These are phyloP conservation scores for Proterorhinus semilunaris DNA, from an alignment of 2,113 vertebrate species.

Conservation along the genomic window DNA sequence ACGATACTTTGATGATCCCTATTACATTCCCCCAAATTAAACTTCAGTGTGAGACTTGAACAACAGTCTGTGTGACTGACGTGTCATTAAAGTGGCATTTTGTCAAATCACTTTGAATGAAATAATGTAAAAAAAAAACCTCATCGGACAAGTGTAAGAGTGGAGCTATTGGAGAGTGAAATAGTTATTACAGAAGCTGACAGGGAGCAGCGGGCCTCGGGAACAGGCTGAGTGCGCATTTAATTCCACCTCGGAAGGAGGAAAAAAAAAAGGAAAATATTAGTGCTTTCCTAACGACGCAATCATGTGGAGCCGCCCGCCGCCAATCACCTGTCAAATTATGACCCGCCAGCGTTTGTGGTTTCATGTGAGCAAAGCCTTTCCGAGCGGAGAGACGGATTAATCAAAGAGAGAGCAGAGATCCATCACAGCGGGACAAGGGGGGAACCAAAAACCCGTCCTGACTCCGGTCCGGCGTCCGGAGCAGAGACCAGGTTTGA, in stretches of 20 bases:
- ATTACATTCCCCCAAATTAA: not conserved
- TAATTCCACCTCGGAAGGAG: constrained; percentile 34
- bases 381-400: constrained; percentile 73
- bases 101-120: not conserved
- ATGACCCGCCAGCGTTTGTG: constrained; percentile 70
- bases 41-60: not conserved
- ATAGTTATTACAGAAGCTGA: constrained; percentile 35
- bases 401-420: constrained; percentile 76
- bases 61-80: not conserved
- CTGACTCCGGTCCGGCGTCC: not conserved
- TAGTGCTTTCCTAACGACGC: constrained; percentile 53
- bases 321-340: constrained; percentile 77
- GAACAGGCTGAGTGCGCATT: constrained; percentile 42
- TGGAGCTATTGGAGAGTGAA: constrained; percentile 2
- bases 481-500: not conserved
- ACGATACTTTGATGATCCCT: not conserved
- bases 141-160: not conserved
- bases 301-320: constrained; percentile 65
- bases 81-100: not conserved
- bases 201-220: constrained; percentile 23
- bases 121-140: not conserved
- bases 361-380: constrained; percentile 71
- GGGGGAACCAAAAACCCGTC: not conserved
- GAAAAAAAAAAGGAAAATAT: constrained; percentile 17
- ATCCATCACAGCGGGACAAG: constrained; percentile 64